phyloP scores from a whole-genome alignment of 2,888 invertebrate genomes.

The Maniola hyperantus region DNA sequence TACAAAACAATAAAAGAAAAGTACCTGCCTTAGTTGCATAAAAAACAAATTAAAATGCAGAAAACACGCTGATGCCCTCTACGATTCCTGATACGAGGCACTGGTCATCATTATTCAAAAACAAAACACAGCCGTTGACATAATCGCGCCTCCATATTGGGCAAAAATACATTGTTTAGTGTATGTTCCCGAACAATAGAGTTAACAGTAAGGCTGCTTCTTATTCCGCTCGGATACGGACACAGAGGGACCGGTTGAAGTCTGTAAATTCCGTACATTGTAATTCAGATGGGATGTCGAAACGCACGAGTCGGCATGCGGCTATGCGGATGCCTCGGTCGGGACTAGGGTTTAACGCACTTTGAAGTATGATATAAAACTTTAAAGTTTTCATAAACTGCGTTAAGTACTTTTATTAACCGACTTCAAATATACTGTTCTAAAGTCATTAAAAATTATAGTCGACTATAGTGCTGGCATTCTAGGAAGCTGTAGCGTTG shows the following conservation, averaged over 20 bases:
- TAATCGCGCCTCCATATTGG: slow-evolving; percentile 77
- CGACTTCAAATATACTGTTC: slow-evolving; percentile 20
- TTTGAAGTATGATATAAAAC: slow-evolving; percentile 38
- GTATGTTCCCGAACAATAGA: slow-evolving; percentile 75
- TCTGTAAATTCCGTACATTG: slow-evolving; percentile 75
- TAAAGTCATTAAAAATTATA: slow-evolving; percentile 31
- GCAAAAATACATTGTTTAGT: slow-evolving; percentile 76
- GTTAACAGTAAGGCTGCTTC: slow-evolving; percentile 78
- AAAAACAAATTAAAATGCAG: slow-evolving; percentile 56
- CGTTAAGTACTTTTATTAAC: slow-evolving; percentile 15
- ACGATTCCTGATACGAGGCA: slow-evolving; percentile 61
- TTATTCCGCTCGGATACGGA: slow-evolving; percentile 79
- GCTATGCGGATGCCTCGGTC: slow-evolving; percentile 65
- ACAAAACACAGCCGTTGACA: slow-evolving; percentile 77
- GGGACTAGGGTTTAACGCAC: slow-evolving; percentile 49
- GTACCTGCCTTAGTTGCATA: slow-evolving; percentile 9
- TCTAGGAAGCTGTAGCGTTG: slow-evolving; percentile 69
- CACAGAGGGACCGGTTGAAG: slow-evolving; percentile 60
- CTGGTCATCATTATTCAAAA: slow-evolving; percentile 72
- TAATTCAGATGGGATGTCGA: slow-evolving; percentile 77
- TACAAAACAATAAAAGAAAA: slow-evolving; percentile 21
- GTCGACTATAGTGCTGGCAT: slow-evolving; percentile 43
- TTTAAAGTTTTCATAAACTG: slow-evolving; percentile 26
- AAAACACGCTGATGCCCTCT: slow-evolving; percentile 49
- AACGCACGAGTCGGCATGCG: slow-evolving; percentile 76